A percentile compares a stretch with the other conserved stretches of the same genome.
phyloP scores from a whole-genome alignment of 2,888 invertebrate genomes.

The Ophion costatus region DNA sequence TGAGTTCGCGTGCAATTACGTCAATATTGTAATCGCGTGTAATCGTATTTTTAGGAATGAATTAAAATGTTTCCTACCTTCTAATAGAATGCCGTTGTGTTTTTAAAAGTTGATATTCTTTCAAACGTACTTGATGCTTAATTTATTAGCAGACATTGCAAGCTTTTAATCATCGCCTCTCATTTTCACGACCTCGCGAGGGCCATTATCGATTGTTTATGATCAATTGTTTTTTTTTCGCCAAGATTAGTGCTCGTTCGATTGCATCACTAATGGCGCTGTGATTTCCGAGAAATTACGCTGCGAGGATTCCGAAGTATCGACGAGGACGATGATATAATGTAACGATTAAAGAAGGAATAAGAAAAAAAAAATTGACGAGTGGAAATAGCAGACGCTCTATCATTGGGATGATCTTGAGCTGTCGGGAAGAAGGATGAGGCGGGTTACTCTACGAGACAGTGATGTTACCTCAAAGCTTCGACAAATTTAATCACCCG shows the following conservation, averaged over 20 bases:
- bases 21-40: background rate
- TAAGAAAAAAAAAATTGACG: conserved; percentile 17
- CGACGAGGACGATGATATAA: conserved; percentile 32
- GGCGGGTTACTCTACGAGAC: conserved; percentile 13
- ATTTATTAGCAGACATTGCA: background rate
- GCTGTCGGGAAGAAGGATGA: conserved; percentile 52
- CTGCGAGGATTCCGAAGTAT: conserved; percentile 16
- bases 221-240: conserved; percentile 12
- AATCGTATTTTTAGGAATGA: conserved; percentile 45
- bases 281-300: conserved; percentile 13
- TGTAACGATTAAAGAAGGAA: conserved; percentile 18
- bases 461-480: conserved; percentile 35
- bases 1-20: background rate
- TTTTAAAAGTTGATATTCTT: conserved; percentile 7
- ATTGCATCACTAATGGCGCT: conserved; percentile 32
- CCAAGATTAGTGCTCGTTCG: conserved; percentile 40
- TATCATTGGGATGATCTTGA: conserved; percentile 59
- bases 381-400: conserved; percentile 45
- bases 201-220: background rate
- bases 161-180: background rate
- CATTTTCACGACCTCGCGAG: background rate
- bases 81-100: conserved; percentile 10
- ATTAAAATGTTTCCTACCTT: conserved; percentile 53
- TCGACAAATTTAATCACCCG: conserved; percentile 2
- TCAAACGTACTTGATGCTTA: background rate